phyloP scores from a whole-genome alignment of 1,140 invertebrate species.

The Sarcophaga bullata region DNA sequence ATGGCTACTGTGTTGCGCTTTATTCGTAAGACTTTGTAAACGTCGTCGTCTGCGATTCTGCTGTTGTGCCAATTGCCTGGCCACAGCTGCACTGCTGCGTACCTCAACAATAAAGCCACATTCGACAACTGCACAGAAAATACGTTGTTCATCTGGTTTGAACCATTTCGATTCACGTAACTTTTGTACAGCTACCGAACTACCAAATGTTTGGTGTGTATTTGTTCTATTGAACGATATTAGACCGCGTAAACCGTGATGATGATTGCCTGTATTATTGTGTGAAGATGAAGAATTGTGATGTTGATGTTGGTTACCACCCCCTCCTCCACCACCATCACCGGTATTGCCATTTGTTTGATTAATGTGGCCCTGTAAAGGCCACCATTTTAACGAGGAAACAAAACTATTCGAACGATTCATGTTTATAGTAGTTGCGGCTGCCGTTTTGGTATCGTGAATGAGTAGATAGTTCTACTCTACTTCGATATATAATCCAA shows the following conservation, averaged over 20 bases:
- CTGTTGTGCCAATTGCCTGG: slow-evolving; percentile 46
- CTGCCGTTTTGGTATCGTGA: slow-evolving; percentile 31
- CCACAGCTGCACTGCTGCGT: slow-evolving; percentile 64
- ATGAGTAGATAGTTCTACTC: background rate
- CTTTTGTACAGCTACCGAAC: slow-evolving; percentile 74
- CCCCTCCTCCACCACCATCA: slow-evolving; percentile 45
- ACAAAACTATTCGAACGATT: slow-evolving; percentile 65
- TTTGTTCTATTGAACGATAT: slow-evolving; percentile 39
- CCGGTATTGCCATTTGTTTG: slow-evolving; percentile 38
- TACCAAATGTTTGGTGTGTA: slow-evolving; percentile 68
- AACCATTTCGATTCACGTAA: slow-evolving; percentile 77
- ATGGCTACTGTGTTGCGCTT: slow-evolving; percentile 18
- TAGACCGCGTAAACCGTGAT: slow-evolving; percentile 4
- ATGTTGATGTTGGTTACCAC: slow-evolving; percentile 7
- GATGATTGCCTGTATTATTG: background rate
- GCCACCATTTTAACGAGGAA: slow-evolving; percentile 63
- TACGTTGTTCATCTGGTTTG: slow-evolving; percentile 72
- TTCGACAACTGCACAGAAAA: slow-evolving; percentile 75
- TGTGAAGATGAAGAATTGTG: too few species aligned
- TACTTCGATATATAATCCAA: too few species aligned
- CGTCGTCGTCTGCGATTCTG: slow-evolving; percentile 45
- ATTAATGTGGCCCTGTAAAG: slow-evolving; percentile 56
- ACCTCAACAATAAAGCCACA: slow-evolving; percentile 75
- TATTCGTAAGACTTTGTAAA: background rate
- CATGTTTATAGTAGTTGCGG: slow-evolving; percentile 48